These are phyloP conservation scores for Rhabdomys pumilio DNA, from an alignment of 2,797 vertebrate species.

Conservation along the genomic window DNA sequence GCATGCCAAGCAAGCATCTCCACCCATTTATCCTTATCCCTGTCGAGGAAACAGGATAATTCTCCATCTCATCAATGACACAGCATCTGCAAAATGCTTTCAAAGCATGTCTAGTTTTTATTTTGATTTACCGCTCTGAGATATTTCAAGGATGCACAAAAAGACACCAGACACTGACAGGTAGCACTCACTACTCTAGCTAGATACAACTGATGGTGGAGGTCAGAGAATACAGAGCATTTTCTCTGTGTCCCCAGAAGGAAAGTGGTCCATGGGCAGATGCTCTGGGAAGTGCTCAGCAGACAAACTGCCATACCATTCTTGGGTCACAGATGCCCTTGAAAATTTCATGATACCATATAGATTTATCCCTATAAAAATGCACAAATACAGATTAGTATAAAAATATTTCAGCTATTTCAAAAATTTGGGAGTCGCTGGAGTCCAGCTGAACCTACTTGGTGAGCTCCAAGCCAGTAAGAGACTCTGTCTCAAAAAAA, in stretches of 20 bases:
- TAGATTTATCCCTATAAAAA: not conserved
- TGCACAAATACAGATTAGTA: not conserved
- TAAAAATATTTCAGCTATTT: slow-evolving; percentile 24
- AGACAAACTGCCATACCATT: not conserved
- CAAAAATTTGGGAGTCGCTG: slow-evolving; percentile 37
- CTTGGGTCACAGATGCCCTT: not conserved
- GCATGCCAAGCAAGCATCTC: not conserved
- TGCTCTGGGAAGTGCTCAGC: not conserved
- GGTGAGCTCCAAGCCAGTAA: not conserved
- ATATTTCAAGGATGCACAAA: not conserved
- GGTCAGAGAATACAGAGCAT: not conserved
- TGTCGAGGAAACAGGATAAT: not conserved
- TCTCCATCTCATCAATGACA: not conserved
- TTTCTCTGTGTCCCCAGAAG: not conserved
- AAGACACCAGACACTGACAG: not conserved
- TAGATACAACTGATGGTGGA: not conserved
- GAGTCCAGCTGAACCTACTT: not conserved
- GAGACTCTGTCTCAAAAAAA: not conserved
- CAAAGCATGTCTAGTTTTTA: slow-evolving; percentile 17
- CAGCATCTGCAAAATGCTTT: slow-evolving; percentile 25
- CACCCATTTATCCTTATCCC: slow-evolving; percentile 44
- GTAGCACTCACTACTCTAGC: not conserved
- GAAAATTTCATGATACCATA: slow-evolving; percentile 18
- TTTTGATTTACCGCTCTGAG: slow-evolving; percentile 21
- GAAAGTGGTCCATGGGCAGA: not conserved